These are phyloP conservation scores for Glandiceps talaboti DNA, from an alignment of 53 echinoderm and acorn worm species.

Conservation along the genomic window DNA sequence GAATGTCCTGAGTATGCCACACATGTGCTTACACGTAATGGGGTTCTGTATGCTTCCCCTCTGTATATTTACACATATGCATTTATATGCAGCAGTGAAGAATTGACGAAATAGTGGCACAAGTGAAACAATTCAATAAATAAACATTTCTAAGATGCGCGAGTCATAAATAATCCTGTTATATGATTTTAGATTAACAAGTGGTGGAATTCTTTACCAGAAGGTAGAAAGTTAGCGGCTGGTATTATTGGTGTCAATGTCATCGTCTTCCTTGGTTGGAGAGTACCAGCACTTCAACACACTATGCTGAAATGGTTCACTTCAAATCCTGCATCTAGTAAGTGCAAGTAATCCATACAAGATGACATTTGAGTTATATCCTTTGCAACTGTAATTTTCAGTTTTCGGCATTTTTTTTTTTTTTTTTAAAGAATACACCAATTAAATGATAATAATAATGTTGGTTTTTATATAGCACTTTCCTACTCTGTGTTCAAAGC, in stretches of 20 bases:
- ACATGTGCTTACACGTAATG: too few relatives aligned
- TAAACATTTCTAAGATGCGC: neutral
- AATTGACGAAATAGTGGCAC: neutral
- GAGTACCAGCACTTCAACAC: slow-evolving; percentile 66
- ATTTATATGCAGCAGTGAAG: too few relatives aligned
- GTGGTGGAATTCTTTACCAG: slow-evolving; percentile 58
- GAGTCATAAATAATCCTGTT: neutral
- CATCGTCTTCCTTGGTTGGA: slow-evolving; percentile 81
- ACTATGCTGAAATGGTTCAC: slow-evolving; percentile 93
- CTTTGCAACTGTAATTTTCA: too few relatives aligned
- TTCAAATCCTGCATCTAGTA: slow-evolving; percentile 89
- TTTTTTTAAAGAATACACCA: too few relatives aligned
- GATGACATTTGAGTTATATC: too few relatives aligned
- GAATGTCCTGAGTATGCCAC: too few relatives aligned
- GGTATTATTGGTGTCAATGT: slow-evolving; percentile 75
- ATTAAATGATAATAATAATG: too few relatives aligned
- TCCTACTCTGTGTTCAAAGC: too few relatives aligned
- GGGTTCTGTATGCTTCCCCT: neutral
- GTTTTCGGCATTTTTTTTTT: too few relatives aligned
- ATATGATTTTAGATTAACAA: slow-evolving; percentile 59
- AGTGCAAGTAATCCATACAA: slow-evolving; percentile 10
- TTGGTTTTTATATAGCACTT: too few relatives aligned
- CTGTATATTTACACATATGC: too few relatives aligned
- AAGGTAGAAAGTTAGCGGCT: slow-evolving; percentile 60
- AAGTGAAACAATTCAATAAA: neutral